phyloP scores from a whole-genome alignment of 2,113 vertebrate species.

The Myotis lucifugus region DNA sequence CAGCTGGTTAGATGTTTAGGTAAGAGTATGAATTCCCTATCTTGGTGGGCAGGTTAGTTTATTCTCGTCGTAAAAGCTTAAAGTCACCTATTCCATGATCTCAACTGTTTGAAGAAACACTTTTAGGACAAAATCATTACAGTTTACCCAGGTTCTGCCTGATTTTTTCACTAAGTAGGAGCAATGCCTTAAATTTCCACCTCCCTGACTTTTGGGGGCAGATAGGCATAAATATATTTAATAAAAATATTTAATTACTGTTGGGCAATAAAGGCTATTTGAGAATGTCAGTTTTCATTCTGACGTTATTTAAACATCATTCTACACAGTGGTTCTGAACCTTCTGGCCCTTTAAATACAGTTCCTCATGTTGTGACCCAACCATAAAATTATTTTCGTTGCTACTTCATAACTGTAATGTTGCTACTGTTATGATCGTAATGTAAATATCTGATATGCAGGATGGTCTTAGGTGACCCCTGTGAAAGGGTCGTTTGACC shows the following conservation, averaged over 20 bases:
- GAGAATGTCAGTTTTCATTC: background rate
- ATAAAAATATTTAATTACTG: slow-evolving; percentile 17
- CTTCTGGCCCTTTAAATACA: no score
- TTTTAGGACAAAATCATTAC: slow-evolving; percentile 4
- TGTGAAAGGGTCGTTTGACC: no score
- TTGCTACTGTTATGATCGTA: no score
- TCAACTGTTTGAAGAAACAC: background rate
- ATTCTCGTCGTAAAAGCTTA: background rate
- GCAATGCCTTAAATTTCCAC: background rate
- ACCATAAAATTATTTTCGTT: no score
- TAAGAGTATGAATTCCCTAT: background rate
- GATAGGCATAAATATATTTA: background rate
- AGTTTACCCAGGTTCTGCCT: background rate
- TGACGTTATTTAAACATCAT: background rate
- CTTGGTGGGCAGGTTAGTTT: background rate
- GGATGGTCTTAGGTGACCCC: no score
- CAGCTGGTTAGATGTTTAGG: background rate
- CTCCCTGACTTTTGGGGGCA: background rate
- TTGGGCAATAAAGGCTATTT: background rate
- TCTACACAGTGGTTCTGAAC: background rate
- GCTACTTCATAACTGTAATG: no score
- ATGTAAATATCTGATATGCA: no score
- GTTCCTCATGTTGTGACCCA: no score
- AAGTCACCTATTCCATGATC: background rate
- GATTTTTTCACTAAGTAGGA: background rate